Evolutionary conservation across 1,140 invertebrate genomes (phyloP), one percentile per base, ranked within the genome.

Genomic region (Melipona quadrifasciata): DNA sequence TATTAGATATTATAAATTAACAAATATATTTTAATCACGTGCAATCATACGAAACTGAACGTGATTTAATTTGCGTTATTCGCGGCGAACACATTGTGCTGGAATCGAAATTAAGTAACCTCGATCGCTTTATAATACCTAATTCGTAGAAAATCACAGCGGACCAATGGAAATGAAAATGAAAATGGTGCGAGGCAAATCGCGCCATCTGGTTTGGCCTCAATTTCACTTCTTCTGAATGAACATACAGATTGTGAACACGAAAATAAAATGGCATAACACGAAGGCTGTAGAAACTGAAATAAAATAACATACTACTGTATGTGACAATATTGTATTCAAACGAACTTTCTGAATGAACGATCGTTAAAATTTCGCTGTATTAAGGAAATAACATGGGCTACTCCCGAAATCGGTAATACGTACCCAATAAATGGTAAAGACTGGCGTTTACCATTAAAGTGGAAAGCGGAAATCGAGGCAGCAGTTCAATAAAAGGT

Each of bases 301-400:
- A 47, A 47, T 47, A 47, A 47, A 47, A 47, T 47, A 47, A 8
- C 6, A 0, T 47, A 47, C 39, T 0, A 47, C 8, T 47, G 39
- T 72, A 51, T 4, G 10, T 1, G 12, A 34, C 19, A 47, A 17
- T 16, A 72, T 47, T 47, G 27, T 72, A n/a, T 34, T 16, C 14
- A 47, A 72, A 72, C n/a, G 24, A 72, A 72, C 21, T 72, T 51
- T 72, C 70, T n/a, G 24, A 72, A 72, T 72, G 24, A 72, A 34
- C 24, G 39, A 72, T 51, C 47, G 51, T 27, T 24, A 4, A 39
- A 8, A 47, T 16, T 72, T 17, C 17, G 70, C 24, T 6, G 39
- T 72, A n/a, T n/a, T 72, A 72, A n/a, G 70, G 47, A 72, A 72
- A 47, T 47, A 47, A 1, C 14, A 11, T 24, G 4, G 6, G 24